phyloP scores from a whole-genome alignment of 2,888 invertebrate species.

The Chorisops tibialis region DNA sequence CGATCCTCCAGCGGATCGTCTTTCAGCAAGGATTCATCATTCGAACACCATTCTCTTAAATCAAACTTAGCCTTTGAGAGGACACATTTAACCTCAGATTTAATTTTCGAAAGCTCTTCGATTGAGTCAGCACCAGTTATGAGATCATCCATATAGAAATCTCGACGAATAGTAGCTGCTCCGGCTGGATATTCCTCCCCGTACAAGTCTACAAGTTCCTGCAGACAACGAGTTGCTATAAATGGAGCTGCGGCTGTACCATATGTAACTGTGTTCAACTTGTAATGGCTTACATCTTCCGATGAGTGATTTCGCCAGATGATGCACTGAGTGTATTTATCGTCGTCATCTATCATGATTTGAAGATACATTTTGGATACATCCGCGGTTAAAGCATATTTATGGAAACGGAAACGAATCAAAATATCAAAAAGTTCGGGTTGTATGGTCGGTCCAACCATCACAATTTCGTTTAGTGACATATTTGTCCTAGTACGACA shows the following conservation, averaged over 20 bases:
- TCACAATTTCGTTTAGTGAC: slow-evolving; percentile 24
- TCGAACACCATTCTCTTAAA: slow-evolving; percentile 25
- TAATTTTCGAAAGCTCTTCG: not conserved
- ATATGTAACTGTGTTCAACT: slow-evolving; percentile 31
- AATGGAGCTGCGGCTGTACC: slow-evolving; percentile 32
- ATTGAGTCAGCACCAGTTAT: slow-evolving; percentile 27
- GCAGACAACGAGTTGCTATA: slow-evolving; percentile 29
- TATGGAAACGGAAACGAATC: slow-evolving; percentile 5
- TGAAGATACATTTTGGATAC: not conserved
- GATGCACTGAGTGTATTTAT: not conserved
- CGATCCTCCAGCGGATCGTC: slow-evolving; percentile 9
- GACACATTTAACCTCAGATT: not conserved
- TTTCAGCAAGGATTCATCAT: slow-evolving; percentile 22
- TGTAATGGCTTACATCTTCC: not conserved
- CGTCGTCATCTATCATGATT: not conserved
- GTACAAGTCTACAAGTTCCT: slow-evolving; percentile 33
- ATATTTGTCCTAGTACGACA: slow-evolving; percentile 3
- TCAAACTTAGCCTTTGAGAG: not conserved
- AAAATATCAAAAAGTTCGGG: slow-evolving; percentile 4
- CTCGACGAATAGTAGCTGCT: slow-evolving; percentile 29
- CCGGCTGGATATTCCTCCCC: slow-evolving; percentile 27
- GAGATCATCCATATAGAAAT: slow-evolving; percentile 38
- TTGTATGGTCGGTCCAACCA: slow-evolving; percentile 19
- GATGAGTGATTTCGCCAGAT: not conserved
- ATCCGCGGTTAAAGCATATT: not conserved